phyloP scores from a whole-genome alignment of 2,113 vertebrate species.

The Chroicocephalus ridibundus region DNA sequence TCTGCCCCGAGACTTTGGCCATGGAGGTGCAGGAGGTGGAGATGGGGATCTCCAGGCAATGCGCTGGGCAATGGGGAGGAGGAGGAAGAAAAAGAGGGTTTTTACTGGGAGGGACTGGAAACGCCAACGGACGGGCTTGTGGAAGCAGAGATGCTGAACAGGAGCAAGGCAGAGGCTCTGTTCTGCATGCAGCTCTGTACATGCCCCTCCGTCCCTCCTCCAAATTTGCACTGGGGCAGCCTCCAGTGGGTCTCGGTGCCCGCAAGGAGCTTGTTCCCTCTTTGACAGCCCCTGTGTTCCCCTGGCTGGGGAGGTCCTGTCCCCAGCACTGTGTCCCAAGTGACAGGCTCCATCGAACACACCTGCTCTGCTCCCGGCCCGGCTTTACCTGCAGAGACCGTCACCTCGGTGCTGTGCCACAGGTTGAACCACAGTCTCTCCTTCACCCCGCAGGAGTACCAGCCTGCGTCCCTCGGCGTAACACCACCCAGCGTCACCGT shows the following conservation, averaged over 20 bases:
- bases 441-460: not conserved
- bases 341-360: rapidly evolving
- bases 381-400: not conserved
- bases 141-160: not conserved
- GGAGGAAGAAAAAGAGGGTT: not conserved
- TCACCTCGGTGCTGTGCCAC: not conserved
- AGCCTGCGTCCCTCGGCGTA: rapidly evolving
- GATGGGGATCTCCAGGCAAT: not conserved
- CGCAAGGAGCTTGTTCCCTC: not conserved
- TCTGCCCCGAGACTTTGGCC: not conserved
- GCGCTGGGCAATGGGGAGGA: not conserved
- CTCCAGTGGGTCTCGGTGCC: not conserved
- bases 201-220: not conserved
- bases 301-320: not conserved
- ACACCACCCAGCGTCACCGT: not conserved
- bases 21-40: not conserved
- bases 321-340: not conserved
- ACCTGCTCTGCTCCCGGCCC: not conserved
- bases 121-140: not conserved
- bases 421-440: rapidly evolving
- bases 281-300: not conserved
- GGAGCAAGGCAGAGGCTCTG: not conserved
- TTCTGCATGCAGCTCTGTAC: not conserved
- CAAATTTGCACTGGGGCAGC: not conserved
- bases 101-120: not conserved